Evolutionary conservation across 2,888 invertebrate genomes (phyloP), one percentile per base, ranked within the genome.

Genomic region (Pollenia amentaria): DNA sequence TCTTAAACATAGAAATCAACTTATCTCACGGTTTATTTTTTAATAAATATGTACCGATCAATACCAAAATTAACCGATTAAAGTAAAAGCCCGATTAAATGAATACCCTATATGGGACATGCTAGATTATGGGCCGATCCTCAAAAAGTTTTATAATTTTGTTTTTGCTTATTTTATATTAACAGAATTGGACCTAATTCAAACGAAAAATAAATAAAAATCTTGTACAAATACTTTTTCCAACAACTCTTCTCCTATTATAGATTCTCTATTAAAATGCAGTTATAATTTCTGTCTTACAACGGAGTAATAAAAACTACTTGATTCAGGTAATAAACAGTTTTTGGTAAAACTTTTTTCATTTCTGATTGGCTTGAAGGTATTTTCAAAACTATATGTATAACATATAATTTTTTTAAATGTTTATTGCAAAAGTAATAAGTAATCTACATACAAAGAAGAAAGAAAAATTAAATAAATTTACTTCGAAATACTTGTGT

Each of bases 271-370:
- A 69, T 69, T 12, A 2, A 48, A 16, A 62, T 60, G 40, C 8
- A 14, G n/a, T 40, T 60, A 38, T 60, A 60, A 29, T 38, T 40
- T 10, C n/a, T 16, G 40, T 62, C 16, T 51, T 69, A 51, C 29
- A 10, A 46, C 21, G 48, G n/a, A 38, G 53, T 64, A n/a, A 29
- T 40, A 29, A 48, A 40, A 53, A 51, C 53, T 10, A 62, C 29
- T 62, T 51, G 1, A 70, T 70, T 42, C 60, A 69, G 29, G 57
- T 44, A 48, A 46, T 46, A 57, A 67, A 42, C 70, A 44, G 14
- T 29, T 67, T 10, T 29, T n/a, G 21, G 10, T 12, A 77, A 38
- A 76, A 64, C 7, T 21, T 40, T 55, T 38, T 57, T 48, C 46
- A 1, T 14, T 16, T 16, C 3, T 6, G 29, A 51, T 69, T 48